phyloP scores from a whole-genome alignment of 2,888 invertebrate species.

The Didymodactylos carnosus region DNA sequence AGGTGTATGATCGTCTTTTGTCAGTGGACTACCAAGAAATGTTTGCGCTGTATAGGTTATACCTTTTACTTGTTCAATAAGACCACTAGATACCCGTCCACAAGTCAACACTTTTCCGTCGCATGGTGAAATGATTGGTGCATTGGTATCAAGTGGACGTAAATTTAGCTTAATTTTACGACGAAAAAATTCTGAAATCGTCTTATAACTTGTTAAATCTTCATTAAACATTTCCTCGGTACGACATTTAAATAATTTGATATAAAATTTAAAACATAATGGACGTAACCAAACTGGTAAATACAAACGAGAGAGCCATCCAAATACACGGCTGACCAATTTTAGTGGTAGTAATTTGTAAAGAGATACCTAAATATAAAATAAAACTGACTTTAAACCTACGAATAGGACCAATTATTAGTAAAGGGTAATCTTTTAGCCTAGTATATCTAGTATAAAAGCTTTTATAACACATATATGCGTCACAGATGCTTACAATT shows the following conservation, averaged over 20 bases:
- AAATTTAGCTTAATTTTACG: constrained; percentile 55
- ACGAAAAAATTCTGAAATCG: constrained; percentile 69
- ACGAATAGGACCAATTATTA: too few species aligned
- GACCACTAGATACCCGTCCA: constrained; percentile 60
- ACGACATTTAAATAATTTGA: constrained; percentile 60
- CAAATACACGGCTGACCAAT: constrained; percentile 66
- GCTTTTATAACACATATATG: too few species aligned
- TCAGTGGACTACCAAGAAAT: constrained; percentile 50
- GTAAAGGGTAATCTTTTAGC: too few species aligned
- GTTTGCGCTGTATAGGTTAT: constrained; percentile 69
- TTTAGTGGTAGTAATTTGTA: constrained; percentile 51
- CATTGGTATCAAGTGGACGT: constrained; percentile 47
- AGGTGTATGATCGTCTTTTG: constrained; percentile 20
- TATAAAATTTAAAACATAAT: constrained; percentile 43
- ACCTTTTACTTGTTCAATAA: constrained; percentile 84
- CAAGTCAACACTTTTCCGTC: constrained; percentile 77
- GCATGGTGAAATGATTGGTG: constrained; percentile 65
- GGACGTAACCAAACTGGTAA: constrained; percentile 55
- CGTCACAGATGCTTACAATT: too few species aligned
- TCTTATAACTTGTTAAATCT: constrained; percentile 55
- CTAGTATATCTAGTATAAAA: too few species aligned
- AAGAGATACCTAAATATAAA: constrained; percentile 22
- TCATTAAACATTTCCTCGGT: constrained; percentile 59
- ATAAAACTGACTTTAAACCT: too few species aligned
- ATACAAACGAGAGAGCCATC: constrained; percentile 40